A percentile compares a stretch with the other conserved stretches of the same genome.
These are phyloP conservation scores for Dasysyrphus albostriatus DNA, from an alignment of 2,888 invertebrate genomes.

Conservation along the genomic window DNA sequence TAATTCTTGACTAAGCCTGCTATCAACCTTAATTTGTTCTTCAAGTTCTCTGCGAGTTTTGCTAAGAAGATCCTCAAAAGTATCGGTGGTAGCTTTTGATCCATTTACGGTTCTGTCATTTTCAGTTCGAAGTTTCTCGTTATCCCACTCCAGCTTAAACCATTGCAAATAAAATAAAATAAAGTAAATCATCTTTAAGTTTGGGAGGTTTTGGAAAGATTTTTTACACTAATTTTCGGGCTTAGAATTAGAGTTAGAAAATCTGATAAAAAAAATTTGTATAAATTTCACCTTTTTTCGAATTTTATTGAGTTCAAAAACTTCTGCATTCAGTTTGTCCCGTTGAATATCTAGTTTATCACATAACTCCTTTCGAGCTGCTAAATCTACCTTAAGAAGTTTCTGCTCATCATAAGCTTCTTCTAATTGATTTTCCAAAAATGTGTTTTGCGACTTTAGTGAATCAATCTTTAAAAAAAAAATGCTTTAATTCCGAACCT, in stretches of 20 bases:
- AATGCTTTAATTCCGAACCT: neutral
- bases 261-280: neutral
- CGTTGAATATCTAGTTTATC: conserved; percentile 88
- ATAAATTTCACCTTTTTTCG: conserved; percentile 77
- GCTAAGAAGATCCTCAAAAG: conserved; percentile 86
- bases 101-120: conserved; percentile 77
- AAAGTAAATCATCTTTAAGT: no score
- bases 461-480: conserved; percentile 79
- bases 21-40: conserved; percentile 79
- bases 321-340: conserved; percentile 86
- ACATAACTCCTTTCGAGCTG: conserved; percentile 86
- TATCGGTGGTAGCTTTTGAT: conserved; percentile 84
- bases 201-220: no score
- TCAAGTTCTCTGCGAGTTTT: conserved; percentile 86
- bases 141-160: conserved; percentile 85
- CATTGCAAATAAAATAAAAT: conserved; percentile 13
- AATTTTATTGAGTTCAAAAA: conserved; percentile 84
- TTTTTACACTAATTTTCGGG: no score
- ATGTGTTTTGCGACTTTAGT: conserved; percentile 86
- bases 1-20: conserved; percentile 80
- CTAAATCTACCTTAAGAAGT: conserved; percentile 87
- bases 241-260: neutral
- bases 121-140: conserved; percentile 83
- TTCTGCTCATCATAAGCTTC: conserved; percentile 86
- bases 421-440: conserved; percentile 87